Evolutionary conservation across 2,888 invertebrate species (phyloP).

Genomic region (Halocaridina rubra): DNA sequence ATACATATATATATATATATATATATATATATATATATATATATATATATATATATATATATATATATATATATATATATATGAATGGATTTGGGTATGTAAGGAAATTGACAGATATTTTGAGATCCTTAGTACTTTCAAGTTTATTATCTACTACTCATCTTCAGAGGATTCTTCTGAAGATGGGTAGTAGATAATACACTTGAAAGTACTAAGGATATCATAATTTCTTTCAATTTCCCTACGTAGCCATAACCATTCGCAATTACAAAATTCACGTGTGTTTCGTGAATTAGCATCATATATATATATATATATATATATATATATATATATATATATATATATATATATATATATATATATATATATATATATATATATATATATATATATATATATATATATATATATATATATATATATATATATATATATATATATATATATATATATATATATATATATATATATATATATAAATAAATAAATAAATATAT

Average conservation of each 20-base stretch:
- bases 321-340: too few relatives aligned
- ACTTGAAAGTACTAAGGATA: too few relatives aligned
- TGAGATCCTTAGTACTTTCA: too few relatives aligned
- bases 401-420: constrained; percentile 22
- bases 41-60: constrained; percentile 25
- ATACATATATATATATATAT: neutral
- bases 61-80: constrained; percentile 21
- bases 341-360: too few relatives aligned
- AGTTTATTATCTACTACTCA: too few relatives aligned
- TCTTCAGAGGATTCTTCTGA: too few relatives aligned
- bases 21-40: constrained; percentile 9
- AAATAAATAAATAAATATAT: neutral
- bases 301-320: too few relatives aligned
- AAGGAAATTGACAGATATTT: neutral
- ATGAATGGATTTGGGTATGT: constrained; percentile 10
- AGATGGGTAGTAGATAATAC: too few relatives aligned
- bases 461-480: constrained; percentile 28
- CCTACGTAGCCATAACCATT: too few relatives aligned
- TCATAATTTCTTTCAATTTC: too few relatives aligned
- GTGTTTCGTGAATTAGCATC: too few relatives aligned
- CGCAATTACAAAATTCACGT: too few relatives aligned
- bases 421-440: constrained; percentile 27
- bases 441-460: constrained; percentile 17
- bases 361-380: neutral
- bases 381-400: constrained; percentile 14